Evolutionary conservation across 2,797 vertebrate genomes (phyloP), one percentile per base, ranked within the genome.

Genomic region (Florisuga fusca): DNA sequence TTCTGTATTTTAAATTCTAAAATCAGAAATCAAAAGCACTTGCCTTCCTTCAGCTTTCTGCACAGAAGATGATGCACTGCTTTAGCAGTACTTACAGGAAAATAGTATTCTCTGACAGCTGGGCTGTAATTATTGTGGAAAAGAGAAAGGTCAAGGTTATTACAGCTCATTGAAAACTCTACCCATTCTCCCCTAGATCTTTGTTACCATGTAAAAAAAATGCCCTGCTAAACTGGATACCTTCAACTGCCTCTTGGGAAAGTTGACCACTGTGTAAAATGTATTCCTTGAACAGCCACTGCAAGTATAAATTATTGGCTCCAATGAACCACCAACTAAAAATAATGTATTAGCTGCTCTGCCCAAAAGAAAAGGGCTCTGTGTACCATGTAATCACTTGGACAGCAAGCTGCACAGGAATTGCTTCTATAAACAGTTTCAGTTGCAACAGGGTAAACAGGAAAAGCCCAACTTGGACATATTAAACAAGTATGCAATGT

Each of bases 391-490:
- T 22, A 94, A 93, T 82, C 82, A 79, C 83, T 95, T 87, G 76
- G 82, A 66, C 86, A 95, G 90, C 43, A 23, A 77, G 75, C 80
- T 90, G 61, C 89, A 43, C 64, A 86, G 83, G 87, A 94, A 93
- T 79, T 78, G 92, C 89, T 94, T 93, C 91, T 89, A 95, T 94
- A 96, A 96, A 96, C 89, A 94, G 92, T 84, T 93, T 84, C 85
- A 93, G 89, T 81, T 94, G 92, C 89, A 91, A 95, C 43, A 89
- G 87, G 55, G 88, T 94, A 94, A 96, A 94, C 89, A 96, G 92
- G 94, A 97, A 96, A 91, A 90, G 89, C 92, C 92, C 94, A 97
- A 96, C 73, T 96, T 92, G 96, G 91, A 68, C 57, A n/a, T 57
- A 67, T 10, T 72, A 94, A 94, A 92, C 80, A 50, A 87, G 34